These are phyloP conservation scores for Tangara arthus DNA, from an alignment of 2,797 vertebrate species.

Conservation along the genomic window DNA sequence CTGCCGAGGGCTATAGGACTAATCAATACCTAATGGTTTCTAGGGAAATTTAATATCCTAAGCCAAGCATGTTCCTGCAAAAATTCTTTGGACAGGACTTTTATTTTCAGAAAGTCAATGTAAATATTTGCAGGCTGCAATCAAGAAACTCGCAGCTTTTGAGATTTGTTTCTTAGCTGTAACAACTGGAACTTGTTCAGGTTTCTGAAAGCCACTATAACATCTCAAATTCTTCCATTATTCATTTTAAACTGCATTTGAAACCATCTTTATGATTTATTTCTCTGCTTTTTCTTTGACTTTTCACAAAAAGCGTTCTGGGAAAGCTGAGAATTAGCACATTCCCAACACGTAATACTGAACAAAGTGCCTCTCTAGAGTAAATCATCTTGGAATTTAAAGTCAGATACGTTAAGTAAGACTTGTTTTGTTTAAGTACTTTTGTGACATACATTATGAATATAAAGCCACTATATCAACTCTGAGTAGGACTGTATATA, in stretches of 20 bases:
- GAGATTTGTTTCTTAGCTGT: neutral
- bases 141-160: neutral
- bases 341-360: neutral
- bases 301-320: neutral
- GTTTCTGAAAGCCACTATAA: neutral
- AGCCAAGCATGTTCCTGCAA: neutral
- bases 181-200: neutral
- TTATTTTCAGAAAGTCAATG: neutral
- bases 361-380: neutral
- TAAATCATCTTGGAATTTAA: neutral
- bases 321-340: neutral
- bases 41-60: constrained; percentile 16
- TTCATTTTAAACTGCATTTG: neutral
- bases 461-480: neutral
- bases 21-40: neutral
- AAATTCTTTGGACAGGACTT: neutral
- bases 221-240: neutral
- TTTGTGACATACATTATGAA: neutral
- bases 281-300: neutral
- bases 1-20: neutral
- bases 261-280: neutral
- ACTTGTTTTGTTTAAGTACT: neutral
- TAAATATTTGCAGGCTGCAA: neutral
- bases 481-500: neutral
- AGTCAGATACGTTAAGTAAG: neutral